These are phyloP conservation scores for Lasioglossum villosulum DNA, from an alignment of 2,888 invertebrate species.

Conservation along the genomic window DNA sequence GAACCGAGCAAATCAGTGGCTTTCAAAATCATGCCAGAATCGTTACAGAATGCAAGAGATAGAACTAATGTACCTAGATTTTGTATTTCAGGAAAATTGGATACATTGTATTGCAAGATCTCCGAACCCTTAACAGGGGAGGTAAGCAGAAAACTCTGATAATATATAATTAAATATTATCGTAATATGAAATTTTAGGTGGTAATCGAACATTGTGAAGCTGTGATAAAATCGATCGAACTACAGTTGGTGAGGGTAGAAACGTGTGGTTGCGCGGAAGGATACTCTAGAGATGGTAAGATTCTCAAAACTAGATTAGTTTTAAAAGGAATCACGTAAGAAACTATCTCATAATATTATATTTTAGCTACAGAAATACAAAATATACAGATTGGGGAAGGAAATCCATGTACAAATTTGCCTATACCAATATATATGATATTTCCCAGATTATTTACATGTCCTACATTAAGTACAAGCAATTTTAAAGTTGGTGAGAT, in stretches of 20 bases:
- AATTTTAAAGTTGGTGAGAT: constrained; percentile 96
- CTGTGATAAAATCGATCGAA: constrained; percentile 96
- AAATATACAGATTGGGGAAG: constrained; percentile 98
- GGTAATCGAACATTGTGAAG: constrained; percentile 92
- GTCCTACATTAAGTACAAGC: constrained; percentile 94
- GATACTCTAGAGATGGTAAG: constrained; percentile 95
- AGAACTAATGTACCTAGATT: constrained; percentile 92
- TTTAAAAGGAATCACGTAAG: not conserved
- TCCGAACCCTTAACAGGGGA: constrained; percentile 95
- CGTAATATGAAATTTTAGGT: constrained; percentile 84
- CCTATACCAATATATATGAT: constrained; percentile 97
- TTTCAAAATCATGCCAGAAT: constrained; percentile 94
- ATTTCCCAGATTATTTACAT: constrained; percentile 97
- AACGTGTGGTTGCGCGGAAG: constrained; percentile 97
- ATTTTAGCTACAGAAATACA: constrained; percentile 96
- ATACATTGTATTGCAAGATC: constrained; percentile 93
- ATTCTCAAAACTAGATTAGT: not conserved
- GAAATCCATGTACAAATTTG: constrained; percentile 93
- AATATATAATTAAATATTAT: too few relatives aligned
- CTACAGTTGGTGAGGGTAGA: constrained; percentile 97
- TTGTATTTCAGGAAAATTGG: constrained; percentile 92
- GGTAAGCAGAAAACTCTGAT: constrained; percentile 84
- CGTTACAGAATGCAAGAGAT: constrained; percentile 89
- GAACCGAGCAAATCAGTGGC: constrained; percentile 88
- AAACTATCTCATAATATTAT: constrained; percentile 10